Base-by-base conservation (phyloP, 2,888 invertebrate genomes). In the Lamproptera curius region DNA sequence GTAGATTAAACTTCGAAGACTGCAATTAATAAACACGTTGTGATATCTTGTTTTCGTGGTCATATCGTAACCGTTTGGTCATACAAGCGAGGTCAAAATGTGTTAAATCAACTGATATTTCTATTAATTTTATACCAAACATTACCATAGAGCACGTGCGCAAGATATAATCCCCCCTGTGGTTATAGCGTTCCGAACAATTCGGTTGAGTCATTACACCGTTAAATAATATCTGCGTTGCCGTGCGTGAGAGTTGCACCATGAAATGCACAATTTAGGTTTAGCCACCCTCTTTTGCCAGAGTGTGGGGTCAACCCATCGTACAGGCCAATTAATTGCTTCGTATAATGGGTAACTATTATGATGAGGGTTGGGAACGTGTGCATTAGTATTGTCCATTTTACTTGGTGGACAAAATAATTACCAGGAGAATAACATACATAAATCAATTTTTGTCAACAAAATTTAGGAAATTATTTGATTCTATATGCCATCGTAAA, bases 241-340 rank as follows among this genome's bases (percentile, higher is more conserved):
- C 26, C 36, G 35, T 40, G 48, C 43, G 40, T 40, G 39, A 49
- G 48, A 49, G 43, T 47, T 43, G 38, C 39, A 43, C 39, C 36
- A 40, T 44, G 38, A 49, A 49, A 39, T 49, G 49, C 17, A 43
- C 20, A 53, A 48, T 58, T 54, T 55, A 42, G 54, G 46, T 52
- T 56, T 61, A 57, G 54, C 51, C 56, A 57, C 58, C 61, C 64
- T 60, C 65, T 56, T 67, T 63, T 70, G 67, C 67, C 65, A 70
- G 61, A 62, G 52, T 53, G 53, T 61, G 61, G 65, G 65, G 52
- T 54, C 58, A 64, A 58, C 61, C 60, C 61, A 59, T 54, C 54
- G 56, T 60, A 63, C 62, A 67, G 41, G 20, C 40, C 49, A 41
- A 45, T 44, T 44, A 37, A 44, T 44, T 31, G 20, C 20, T 37